Percentiles rank a stretch among this genome's conserved stretches.
These are phyloP conservation scores for Altica lythri DNA, from an alignment of 2,888 invertebrate genomes.

Conservation along the genomic window DNA sequence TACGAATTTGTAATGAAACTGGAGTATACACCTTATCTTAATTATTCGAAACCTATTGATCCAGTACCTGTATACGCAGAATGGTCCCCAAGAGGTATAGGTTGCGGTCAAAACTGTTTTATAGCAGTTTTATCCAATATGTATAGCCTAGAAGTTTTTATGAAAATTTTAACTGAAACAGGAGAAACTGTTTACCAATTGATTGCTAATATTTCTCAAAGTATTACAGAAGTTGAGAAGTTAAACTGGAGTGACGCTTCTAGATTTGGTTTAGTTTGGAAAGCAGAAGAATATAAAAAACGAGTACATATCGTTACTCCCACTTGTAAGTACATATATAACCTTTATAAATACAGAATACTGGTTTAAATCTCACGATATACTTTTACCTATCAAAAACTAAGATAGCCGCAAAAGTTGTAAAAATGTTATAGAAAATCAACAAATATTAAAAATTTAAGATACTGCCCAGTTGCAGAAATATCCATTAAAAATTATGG, in stretches of 20 bases:
- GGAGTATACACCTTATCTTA: constrained; percentile 45
- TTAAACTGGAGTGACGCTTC: constrained; percentile 40
- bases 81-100: constrained; percentile 50
- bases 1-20: constrained; percentile 45
- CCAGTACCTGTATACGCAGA: constrained; percentile 41
- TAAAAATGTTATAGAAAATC: too few relatives aligned
- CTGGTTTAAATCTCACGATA: too few relatives aligned
- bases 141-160: constrained; percentile 49
- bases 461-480: too few relatives aligned
- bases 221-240: constrained; percentile 42
- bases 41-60: constrained; percentile 34
- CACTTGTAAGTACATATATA: constrained; percentile 40
- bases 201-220: constrained; percentile 47
- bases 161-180: constrained; percentile 41
- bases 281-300: constrained; percentile 45
- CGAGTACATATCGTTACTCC: constrained; percentile 44
- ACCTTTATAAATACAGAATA: not conserved
- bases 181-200: constrained; percentile 42
- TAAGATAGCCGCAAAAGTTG: too few relatives aligned
- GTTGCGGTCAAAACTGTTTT: constrained; percentile 42
- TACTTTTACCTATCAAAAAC: too few relatives aligned
- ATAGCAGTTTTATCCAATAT: constrained; percentile 48
- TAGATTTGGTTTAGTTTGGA: constrained; percentile 31
- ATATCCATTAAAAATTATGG: too few relatives aligned
- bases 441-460: too few relatives aligned